These are phyloP conservation scores for Lycocerus yunnanus DNA, from an alignment of 2,888 invertebrate species.

Conservation along the genomic window DNA sequence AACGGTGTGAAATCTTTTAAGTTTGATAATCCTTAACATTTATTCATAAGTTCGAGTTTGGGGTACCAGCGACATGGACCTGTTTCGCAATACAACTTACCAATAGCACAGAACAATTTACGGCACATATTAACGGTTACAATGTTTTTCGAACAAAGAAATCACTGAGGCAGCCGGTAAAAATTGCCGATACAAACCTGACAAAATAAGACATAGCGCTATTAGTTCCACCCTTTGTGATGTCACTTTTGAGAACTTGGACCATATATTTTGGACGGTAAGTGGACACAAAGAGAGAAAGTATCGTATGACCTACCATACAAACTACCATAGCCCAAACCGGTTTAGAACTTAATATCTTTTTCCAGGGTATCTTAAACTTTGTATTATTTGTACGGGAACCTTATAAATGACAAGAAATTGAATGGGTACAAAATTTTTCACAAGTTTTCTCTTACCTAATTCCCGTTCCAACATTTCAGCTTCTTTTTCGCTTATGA, in stretches of 20 bases:
- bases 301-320: slow-evolving; percentile 73
- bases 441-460: not conserved
- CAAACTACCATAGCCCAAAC: slow-evolving; percentile 75
- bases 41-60: no score
- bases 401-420: not conserved
- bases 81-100: no score
- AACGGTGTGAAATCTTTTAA: no score
- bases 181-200: no score
- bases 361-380: slow-evolving; percentile 59
- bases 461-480: slow-evolving; percentile 51
- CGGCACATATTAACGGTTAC: no score
- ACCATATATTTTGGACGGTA: slow-evolving; percentile 73
- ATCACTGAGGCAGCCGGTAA: no score
- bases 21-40: no score
- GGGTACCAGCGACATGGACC: no score
- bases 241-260: slow-evolving; percentile 57
- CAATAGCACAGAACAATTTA: no score
- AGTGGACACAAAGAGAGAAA: slow-evolving; percentile 72
- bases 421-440: slow-evolving; percentile 43
- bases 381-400: not conserved
- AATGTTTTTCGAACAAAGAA: no score
- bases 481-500: slow-evolving; percentile 59
- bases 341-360: slow-evolving; percentile 69
- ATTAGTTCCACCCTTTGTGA: no score
- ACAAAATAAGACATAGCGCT: no score